Evolutionary conservation across 2,113 vertebrate genomes (phyloP), one percentile per base, ranked within the genome.

Genomic region (Oncorhynchus tshawytscha): DNA sequence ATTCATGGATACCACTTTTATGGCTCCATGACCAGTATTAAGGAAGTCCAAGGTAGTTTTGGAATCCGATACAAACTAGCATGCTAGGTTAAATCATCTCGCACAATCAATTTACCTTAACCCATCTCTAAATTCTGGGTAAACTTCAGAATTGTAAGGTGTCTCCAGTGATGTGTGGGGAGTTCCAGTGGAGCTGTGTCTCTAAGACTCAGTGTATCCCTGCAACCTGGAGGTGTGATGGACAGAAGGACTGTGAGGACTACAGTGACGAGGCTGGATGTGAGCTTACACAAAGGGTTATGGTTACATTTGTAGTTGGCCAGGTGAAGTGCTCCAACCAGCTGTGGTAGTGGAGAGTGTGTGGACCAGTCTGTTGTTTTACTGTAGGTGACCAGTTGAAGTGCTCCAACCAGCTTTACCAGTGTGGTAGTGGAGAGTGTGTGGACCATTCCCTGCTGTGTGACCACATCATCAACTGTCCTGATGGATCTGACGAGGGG

Each of bases 201-300:
- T 82, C 22, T 0, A 71, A 81, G 78, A 87, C 29, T 3, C 74
- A 94, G 71, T 98, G 97, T 67, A 84, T 99, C 76, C 95, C 96
- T 0, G 68, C 79, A 1, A 77, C 84, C 24, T 97, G 96, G 97
- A 93, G 0, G 72, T 98, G 97, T 12, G 97, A 98, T 0, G 89
- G 94, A 20, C 84, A 88, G 54, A 66, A 20, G 0, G 97, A 98
- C 89, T 98, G 96, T 71, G 54, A 13, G 4, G 95, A 97, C 0
- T 79, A 91, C 67, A 92, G 91, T 0, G 96, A 98, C 0, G 96
- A 98, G 82, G 70, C 83, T 64, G 90, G 80, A 75, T 98, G 97
- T 97, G 88, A 94, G 95, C 24, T 15, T 65, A 39, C 20, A 25
- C 13, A 7, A 45, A 45, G 9, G 9, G 9, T 45, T 45, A 11